Conservation (phyloP, 2,113 vertebrate genomes). For the Dromiciops gliroides region DNA sequence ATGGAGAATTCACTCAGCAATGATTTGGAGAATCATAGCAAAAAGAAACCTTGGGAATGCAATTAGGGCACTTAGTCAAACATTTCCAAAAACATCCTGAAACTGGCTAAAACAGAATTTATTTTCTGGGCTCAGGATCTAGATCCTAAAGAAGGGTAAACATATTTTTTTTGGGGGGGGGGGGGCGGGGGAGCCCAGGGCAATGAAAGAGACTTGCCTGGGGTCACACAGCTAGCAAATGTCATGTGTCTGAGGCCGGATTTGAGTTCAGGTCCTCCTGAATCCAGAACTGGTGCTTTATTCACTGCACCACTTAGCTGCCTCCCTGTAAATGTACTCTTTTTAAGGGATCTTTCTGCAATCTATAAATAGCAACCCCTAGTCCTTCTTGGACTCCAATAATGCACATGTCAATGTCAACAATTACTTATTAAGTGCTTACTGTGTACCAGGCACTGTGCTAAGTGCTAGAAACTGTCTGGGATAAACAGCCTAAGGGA, state of each 20-base stretch:
- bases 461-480: background rate
- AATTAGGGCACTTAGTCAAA: background rate
- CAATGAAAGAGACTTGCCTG: no score
- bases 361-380: background rate
- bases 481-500: background rate
- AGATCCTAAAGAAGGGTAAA: background rate
- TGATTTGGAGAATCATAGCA: accelerated
- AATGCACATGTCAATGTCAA: background rate
- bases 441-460: background rate
- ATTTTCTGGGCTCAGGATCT: background rate
- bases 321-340: no score
- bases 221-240: no score
- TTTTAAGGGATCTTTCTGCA: no score
- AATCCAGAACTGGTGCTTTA: no score
- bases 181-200: no score
- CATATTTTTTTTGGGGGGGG: background rate
- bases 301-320: no score
- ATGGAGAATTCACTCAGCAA: accelerated
- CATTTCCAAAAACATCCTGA: background rate
- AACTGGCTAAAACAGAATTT: background rate
- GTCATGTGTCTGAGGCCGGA: no score
- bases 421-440: background rate
- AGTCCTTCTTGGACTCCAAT: background rate
- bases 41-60: background rate
- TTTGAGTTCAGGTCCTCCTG: no score